phyloP scores from a whole-genome alignment of 2,797 vertebrate genomes.

The Protosalanx chinensis region DNA sequence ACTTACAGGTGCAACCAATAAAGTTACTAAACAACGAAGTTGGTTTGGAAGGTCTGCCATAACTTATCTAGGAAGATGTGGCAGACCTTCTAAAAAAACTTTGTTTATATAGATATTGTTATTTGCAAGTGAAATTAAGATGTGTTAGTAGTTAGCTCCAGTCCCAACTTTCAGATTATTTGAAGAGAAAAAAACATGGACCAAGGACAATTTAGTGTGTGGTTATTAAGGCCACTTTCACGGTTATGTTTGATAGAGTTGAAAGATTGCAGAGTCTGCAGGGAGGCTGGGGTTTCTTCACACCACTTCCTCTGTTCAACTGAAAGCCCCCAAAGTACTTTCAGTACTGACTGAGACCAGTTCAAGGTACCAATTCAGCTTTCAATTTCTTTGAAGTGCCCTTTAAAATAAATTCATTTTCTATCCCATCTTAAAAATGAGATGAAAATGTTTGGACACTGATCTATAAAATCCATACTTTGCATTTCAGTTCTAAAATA shows the following conservation, averaged over 20 bases:
- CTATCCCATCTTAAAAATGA: not conserved
- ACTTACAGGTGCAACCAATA: constrained; percentile 16
- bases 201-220: no score
- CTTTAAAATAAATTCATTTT: not conserved
- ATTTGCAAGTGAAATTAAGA: no score
- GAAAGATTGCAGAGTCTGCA: constrained; percentile 3
- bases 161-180: not conserved
- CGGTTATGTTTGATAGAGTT: not conserved
- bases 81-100: no score
- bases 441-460: not conserved
- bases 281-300: constrained; percentile 23
- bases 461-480: not conserved
- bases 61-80: no score
- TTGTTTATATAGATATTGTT: no score
- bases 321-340: not conserved
- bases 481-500: not conserved
- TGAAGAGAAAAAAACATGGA: not conserved
- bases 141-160: not conserved
- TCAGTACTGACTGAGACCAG: not conserved
- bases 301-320: constrained; percentile 42
- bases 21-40: not conserved
- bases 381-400: not conserved
- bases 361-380: not conserved
- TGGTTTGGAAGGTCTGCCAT: not conserved
- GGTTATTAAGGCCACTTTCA: no score